Percentiles rank a stretch among this genome's conserved stretches.
These are phyloP conservation scores for Polyergus mexicanus DNA, from an alignment of 1,140 invertebrate species.

Conservation along the genomic window DNA sequence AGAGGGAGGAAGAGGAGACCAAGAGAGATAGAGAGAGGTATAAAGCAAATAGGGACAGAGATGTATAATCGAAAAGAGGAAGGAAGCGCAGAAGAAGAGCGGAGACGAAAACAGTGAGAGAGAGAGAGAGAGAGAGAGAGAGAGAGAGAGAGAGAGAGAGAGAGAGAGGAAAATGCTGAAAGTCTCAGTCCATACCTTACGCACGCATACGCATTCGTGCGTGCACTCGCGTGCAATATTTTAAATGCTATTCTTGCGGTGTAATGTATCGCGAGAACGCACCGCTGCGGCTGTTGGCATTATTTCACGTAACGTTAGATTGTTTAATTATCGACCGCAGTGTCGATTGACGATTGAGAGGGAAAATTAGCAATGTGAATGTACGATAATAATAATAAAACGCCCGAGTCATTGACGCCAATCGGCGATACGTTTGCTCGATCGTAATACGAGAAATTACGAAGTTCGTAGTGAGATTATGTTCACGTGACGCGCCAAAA, in stretches of 20 bases:
- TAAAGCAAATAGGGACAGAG: conserved; percentile 5
- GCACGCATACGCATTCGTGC: background rate
- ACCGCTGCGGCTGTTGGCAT: background rate
- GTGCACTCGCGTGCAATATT: conserved; percentile 24
- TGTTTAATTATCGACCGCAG: conserved; percentile 45
- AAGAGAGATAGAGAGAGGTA: background rate
- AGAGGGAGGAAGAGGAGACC: background rate
- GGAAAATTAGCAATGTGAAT: conserved; percentile 4
- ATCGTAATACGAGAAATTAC: conserved; percentile 39
- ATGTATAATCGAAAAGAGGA: background rate
- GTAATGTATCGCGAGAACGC: conserved; percentile 12
- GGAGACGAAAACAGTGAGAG: background rate
- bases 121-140: background rate
- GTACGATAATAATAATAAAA: background rate
- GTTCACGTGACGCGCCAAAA: conserved; percentile 40
- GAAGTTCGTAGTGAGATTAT: conserved; percentile 47
- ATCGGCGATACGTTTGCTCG: conserved; percentile 44
- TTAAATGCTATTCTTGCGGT: conserved; percentile 20
- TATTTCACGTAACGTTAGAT: conserved; percentile 16
- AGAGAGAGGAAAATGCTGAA: background rate
- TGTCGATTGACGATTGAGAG: conserved; percentile 26
- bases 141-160: background rate
- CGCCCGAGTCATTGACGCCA: conserved; percentile 7
- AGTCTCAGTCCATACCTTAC: conserved; percentile 9
- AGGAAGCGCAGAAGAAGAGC: background rate